Percentiles rank a stretch among this genome's conserved stretches.
Conservation (phyloP, 2,113 vertebrate species). For the Hymenochirus boettgeri region DNA sequence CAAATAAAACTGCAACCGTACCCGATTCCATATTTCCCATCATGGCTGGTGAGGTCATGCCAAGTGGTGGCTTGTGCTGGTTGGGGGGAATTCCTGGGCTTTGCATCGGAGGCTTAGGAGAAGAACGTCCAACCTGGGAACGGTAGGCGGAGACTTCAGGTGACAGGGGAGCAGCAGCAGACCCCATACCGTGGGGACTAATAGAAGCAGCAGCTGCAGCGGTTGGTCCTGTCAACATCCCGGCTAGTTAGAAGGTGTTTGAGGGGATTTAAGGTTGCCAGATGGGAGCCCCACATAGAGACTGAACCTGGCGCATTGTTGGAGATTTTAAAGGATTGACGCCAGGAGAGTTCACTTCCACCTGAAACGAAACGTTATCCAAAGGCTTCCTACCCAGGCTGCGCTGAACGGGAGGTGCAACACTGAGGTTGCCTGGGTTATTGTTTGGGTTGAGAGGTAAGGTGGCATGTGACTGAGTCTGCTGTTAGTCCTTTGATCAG, state of each 20-base stretch:
- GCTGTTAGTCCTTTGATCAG: conserved; percentile 94
- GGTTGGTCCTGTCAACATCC: conserved; percentile 86
- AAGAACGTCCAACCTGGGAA: conserved; percentile 96
- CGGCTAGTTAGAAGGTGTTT: conserved; percentile 94
- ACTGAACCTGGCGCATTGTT: conserved; percentile 94
- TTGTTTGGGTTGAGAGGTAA: conserved; percentile 77
- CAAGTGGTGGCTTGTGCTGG: conserved; percentile 80
- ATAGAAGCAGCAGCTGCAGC: conserved; percentile 87
- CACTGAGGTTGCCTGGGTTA: conserved; percentile 71
- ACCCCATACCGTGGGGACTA: conserved; percentile 94
- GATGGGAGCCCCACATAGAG: conserved; percentile 94
- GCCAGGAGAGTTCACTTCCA: conserved; percentile 91
- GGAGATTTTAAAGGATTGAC: conserved; percentile 95
- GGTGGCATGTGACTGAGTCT: conserved; percentile 92
- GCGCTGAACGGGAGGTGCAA: conserved; percentile 66
- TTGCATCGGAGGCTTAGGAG: conserved; percentile 95
- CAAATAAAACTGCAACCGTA: no score
- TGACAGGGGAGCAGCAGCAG: conserved; percentile 97
- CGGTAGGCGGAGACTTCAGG: conserved; percentile 96
- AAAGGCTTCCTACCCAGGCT: conserved; percentile 84
- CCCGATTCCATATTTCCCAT: conserved; percentile 87
- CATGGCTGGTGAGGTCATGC: conserved; percentile 95
- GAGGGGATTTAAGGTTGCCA: conserved; percentile 95
- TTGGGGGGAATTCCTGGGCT: conserved; percentile 93
- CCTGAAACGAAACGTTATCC: conserved; percentile 75